phyloP scores from a whole-genome alignment of 1,140 invertebrate species.

The Ips typographus region DNA sequence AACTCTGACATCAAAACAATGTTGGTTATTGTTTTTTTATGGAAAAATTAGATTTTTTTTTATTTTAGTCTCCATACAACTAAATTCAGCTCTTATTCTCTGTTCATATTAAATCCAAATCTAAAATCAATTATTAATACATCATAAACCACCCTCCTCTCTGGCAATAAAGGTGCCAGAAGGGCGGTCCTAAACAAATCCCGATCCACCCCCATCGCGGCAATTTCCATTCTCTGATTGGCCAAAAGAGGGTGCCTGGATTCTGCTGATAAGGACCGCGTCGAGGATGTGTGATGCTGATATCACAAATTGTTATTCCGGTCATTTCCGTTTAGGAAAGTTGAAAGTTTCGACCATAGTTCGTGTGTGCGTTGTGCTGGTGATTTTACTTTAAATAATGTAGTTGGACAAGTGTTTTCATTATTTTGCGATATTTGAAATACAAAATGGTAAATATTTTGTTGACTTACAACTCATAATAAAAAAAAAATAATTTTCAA shows the following conservation, averaged over 20 bases:
- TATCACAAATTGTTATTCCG: slow-evolving; percentile 41
- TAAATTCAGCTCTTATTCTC: neutral
- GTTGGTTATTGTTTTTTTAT: too few relatives aligned
- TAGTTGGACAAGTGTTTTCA: neutral
- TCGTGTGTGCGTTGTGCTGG: neutral
- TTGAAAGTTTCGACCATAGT: neutral
- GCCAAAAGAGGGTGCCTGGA: slow-evolving; percentile 43
- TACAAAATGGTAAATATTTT: too few relatives aligned
- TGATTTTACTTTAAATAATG: slow-evolving; percentile 1
- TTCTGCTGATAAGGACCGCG: slow-evolving; percentile 43
- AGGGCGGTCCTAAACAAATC: slow-evolving; percentile 21
- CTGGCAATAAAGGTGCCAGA: slow-evolving; percentile 19
- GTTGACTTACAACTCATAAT: too few relatives aligned
- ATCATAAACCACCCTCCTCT: slow-evolving; percentile 5
- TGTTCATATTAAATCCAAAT: too few relatives aligned
- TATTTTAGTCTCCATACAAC: neutral
- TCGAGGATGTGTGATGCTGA: slow-evolving; percentile 43
- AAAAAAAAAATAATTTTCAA: too few relatives aligned
- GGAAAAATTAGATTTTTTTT: too few relatives aligned
- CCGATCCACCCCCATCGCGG: slow-evolving; percentile 27
- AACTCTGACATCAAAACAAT: too few relatives aligned
- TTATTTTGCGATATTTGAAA: too few relatives aligned
- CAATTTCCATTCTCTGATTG: slow-evolving; percentile 33
- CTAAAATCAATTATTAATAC: neutral
- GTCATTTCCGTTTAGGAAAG: slow-evolving; percentile 33